Conservation (phyloP, 1,140 invertebrate species). For the Rhynchophorus ferrugineus region DNA sequence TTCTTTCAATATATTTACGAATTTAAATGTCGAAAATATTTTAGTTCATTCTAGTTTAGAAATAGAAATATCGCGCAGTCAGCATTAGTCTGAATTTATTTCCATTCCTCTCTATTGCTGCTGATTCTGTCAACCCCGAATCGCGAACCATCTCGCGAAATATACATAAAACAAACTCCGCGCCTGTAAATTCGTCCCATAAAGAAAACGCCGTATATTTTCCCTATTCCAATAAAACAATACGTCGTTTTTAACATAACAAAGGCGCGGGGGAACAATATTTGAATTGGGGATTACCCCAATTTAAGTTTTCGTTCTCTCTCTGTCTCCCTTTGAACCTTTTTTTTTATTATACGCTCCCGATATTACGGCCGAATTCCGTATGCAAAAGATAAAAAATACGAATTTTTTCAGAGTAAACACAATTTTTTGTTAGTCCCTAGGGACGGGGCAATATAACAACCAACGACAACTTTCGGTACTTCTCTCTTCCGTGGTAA, state of each 20-base stretch:
- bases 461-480: too few species aligned
- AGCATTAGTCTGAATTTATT: too few species aligned
- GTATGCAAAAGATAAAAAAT: constrained; percentile 11
- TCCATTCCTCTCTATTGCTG: too few species aligned
- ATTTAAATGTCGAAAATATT: too few species aligned
- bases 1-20: too few species aligned
- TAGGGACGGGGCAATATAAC: neutral
- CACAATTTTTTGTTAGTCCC: constrained; percentile 4
- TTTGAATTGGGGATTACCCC: constrained; percentile 22
- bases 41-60: too few species aligned
- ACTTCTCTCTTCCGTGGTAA: too few species aligned
- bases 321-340: constrained; percentile 14
- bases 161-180: neutral
- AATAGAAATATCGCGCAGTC: too few species aligned
- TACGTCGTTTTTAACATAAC: constrained; percentile 23
- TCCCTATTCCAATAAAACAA: constrained; percentile 18
- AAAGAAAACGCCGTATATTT: constrained; percentile 6
- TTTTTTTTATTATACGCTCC: neutral
- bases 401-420: constrained; percentile 11
- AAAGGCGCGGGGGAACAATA: constrained; percentile 17
- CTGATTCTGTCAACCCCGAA: too few species aligned
- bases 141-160: too few species aligned
- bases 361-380: constrained; percentile 7
- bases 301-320: constrained; percentile 17
- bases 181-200: constrained; percentile 3